A percentile compares a stretch with the other conserved stretches of the same genome.
Evolutionary conservation across 2,113 vertebrate genomes (phyloP).

Genomic region (Opisthocomus hoazin): DNA sequence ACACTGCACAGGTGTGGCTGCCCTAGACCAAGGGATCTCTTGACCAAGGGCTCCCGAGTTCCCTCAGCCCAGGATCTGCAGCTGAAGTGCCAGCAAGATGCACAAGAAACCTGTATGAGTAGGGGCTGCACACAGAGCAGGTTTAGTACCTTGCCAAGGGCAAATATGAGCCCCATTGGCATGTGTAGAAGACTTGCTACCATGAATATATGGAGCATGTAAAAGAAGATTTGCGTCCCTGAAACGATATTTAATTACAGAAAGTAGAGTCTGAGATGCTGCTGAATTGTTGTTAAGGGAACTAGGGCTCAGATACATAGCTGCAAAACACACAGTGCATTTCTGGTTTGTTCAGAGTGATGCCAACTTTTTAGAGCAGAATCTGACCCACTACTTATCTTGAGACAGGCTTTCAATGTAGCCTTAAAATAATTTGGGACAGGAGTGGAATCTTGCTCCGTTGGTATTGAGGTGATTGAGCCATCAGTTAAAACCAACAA

Average conservation of each 20-base stretch:
- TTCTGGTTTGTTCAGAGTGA: not conserved
- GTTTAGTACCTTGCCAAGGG: no score
- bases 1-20: not conserved
- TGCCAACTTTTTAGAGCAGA: not conserved
- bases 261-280: not conserved
- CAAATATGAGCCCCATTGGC: not conserved
- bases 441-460: not conserved
- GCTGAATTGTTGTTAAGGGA: not conserved
- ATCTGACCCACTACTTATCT: not conserved
- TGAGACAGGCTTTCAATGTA: not conserved
- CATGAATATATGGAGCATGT: accelerated
- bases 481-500: not conserved
- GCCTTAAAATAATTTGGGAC: not conserved
- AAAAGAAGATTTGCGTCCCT: not conserved
- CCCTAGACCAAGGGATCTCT: not conserved
- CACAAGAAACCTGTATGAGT: accelerated
- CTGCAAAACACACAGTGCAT: not conserved
- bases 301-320: not conserved
- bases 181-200: not conserved
- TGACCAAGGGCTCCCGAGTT: no score
- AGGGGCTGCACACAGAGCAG: not conserved
- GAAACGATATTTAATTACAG: not conserved
- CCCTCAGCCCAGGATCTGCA: not conserved
- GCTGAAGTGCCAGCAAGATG: not conserved
- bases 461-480: not conserved